Base-by-base conservation (phyloP, 2,797 vertebrate genomes). In the Anableps anableps region DNA sequence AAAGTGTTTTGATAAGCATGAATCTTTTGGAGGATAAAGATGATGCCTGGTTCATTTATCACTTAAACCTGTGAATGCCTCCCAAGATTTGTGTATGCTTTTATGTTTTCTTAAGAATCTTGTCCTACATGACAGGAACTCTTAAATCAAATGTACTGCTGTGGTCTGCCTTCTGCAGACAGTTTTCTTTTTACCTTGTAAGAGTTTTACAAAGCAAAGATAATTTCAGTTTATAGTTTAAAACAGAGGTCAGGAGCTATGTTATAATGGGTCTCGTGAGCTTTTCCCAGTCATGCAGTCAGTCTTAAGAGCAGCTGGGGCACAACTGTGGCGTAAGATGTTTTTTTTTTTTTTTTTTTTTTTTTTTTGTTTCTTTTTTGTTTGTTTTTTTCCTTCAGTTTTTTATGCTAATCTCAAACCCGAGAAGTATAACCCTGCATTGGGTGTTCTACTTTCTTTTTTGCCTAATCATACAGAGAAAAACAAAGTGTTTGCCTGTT, bases 1-100 rank as follows among this genome's bases (percentile, higher is more conserved):
- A 88, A 88, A 53, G 58, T 47, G 89, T 92, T 93, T 90, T 91
- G 90, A 93, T 89, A 92, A 93, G 87, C 88, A 83, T 31, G 86
- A 86, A 90, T 90, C 41, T 89, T 90, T 87, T 82, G 84, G 68
- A 48, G 62, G 62, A 82, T 83, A 82, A 78, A 79, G 73, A 83
- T 84, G 55, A 84, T 38, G 19, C 58, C 74, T 26, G 78, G 81
- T 89, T 91, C 84, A 72, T 81, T 89, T 84, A 84, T 71, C 74
- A 82, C 55, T 79, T 88, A 62, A 80, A 88, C 76, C 72, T 81
- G 77, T 68, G 36, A 68, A 88, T 82, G 51, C 75, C 76, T 79
- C 86, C 66, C 74, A 71, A 86, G 74, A n/a, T 62, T 62, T 31
- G n/a, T 29, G 43, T 34, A 11, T 53, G 34, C 53, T 19, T 47